Evolutionary conservation across 1,140 invertebrate species (phyloP).

Genomic region (Heliconius himera): DNA sequence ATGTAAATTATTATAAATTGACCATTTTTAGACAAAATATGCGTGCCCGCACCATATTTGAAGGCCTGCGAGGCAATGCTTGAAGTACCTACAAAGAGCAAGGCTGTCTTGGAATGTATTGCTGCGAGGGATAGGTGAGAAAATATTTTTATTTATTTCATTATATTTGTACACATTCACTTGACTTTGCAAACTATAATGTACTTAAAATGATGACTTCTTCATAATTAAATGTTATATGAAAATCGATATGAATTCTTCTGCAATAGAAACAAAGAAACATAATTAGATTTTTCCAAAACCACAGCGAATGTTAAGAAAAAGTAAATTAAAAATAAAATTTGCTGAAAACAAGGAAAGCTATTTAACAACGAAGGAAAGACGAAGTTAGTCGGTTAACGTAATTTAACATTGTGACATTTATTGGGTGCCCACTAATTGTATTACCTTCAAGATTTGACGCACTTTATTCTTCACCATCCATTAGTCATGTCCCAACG

Average conservation of each 20-base stretch:
- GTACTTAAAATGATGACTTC: too few relatives aligned
- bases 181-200: too few relatives aligned
- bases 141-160: neutral
- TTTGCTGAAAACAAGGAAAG: neutral
- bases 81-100: conserved; percentile 83
- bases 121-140: conserved; percentile 85
- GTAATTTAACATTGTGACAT: conserved; percentile 36
- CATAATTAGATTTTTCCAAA: too few relatives aligned
- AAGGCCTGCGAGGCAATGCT: conserved; percentile 85
- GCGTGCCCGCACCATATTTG: conserved; percentile 85
- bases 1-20: neutral
- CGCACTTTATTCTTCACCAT: conserved; percentile 23
- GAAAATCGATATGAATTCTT: too few relatives aligned
- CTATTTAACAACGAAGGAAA: neutral
- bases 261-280: too few relatives aligned
- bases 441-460: conserved; percentile 30
- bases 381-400: conserved; percentile 18
- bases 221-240: too few relatives aligned
- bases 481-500: conserved; percentile 21
- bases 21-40: conserved; percentile 85
- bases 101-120: conserved; percentile 85
- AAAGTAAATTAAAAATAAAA: conserved; percentile 9
- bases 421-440: conserved; percentile 32
- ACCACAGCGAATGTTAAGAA: neutral
- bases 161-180: neutral